Base-by-base conservation (phyloP, 2,113 vertebrate genomes). In the Cyphomyrus plagiostoma region DNA sequence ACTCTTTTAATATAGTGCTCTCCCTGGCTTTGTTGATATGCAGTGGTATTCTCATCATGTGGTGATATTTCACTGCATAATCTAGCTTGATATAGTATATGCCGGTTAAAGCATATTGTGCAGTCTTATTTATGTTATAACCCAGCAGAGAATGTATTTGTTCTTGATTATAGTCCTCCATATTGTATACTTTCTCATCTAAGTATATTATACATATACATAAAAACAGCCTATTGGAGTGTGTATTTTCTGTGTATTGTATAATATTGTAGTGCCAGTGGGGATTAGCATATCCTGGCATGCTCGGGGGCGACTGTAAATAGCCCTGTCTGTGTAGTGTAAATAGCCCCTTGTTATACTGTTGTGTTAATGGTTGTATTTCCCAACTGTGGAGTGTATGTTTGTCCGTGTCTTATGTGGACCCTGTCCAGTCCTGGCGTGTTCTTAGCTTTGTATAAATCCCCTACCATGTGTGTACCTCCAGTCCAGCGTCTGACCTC, bases 1-100 rank as follows among this genome's bases (percentile, higher is more conserved):
- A 84, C 42, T 84, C 80, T 84, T 39, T 77, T 80, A 80, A 84
- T 84, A 42, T 84, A 84, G 42, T 84, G 42, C 82, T 10, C 21
- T 84, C 7, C 21, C 39, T 23, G 48, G 42, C 23, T 84, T 84
- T 84, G 42, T 10, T 48, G 23, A 48, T 39, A 84, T 82, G 19
- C 13, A 30, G 3, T 70, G 26, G 26, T 70, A 8, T 80, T 39
- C 15, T 80, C 35, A 19, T 80, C 35, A 80, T 80, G 42, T n/a
- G 17, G 70, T 77, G 15, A 17, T 35, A 74, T 77, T 39, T 80
- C 74, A 42, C 15, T 56, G 53, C 19, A 11, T 80, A 80, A 80
- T 42, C 17, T 80, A 42, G 1, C 74, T 39, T 42, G 74, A 80
- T 45, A 84, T 84, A 84, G 2, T 45, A 45, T 48, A 84, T 11